phyloP scores from a whole-genome alignment of 2,888 invertebrate genomes.

The Cheilosia urbana region DNA sequence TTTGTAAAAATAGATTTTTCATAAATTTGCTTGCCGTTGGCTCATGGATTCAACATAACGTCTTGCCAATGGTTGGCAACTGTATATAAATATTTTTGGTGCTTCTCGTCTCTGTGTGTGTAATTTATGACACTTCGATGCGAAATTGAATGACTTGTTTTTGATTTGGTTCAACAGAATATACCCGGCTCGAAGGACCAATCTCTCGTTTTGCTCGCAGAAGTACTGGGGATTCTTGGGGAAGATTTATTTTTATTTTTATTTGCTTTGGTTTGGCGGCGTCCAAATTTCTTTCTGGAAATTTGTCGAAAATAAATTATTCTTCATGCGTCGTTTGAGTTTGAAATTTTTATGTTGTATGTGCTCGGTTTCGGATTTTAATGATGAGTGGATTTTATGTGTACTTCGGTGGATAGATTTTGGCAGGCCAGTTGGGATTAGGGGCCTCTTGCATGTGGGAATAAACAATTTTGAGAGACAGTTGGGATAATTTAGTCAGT shows the following conservation, averaged over 20 bases:
- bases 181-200: constrained; percentile 33
- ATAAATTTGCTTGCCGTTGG: constrained; percentile 65
- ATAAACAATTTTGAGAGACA: not conserved
- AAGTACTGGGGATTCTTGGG: not conserved
- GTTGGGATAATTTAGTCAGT: not conserved
- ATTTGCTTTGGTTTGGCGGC: constrained; percentile 14
- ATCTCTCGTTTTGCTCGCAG: not conserved
- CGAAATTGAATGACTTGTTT: constrained; percentile 71
- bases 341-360: not conserved
- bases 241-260: constrained; percentile 36
- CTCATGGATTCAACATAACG: constrained; percentile 63
- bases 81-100: constrained; percentile 21
- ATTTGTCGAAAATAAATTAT: constrained; percentile 32
- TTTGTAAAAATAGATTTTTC: constrained; percentile 60
- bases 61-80: constrained; percentile 52
- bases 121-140: constrained; percentile 65
- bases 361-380: not conserved
- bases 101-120: not conserved
- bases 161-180: constrained; percentile 48
- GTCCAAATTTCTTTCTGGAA: constrained; percentile 16
- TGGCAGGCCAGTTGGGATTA: constrained; percentile 11
- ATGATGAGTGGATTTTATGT: not conserved
- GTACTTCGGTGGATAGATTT: not conserved
- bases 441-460: not conserved
- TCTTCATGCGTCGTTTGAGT: constrained; percentile 48